Conservation (phyloP, 2,797 vertebrate genomes). For the Percopsis omiscomaycus region DNA sequence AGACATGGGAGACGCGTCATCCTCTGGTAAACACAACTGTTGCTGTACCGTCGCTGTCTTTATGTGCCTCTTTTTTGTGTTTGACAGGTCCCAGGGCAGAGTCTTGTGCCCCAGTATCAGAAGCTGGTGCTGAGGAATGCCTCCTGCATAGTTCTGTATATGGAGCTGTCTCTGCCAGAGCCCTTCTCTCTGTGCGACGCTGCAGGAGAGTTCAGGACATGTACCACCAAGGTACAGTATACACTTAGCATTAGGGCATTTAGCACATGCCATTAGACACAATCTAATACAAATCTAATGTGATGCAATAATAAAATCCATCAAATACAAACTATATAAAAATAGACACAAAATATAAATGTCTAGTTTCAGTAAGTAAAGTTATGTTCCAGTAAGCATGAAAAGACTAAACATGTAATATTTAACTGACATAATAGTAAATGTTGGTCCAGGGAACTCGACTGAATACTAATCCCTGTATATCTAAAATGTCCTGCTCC, state of each 20-base stretch:
- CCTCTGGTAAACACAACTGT: not conserved
- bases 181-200: constrained; percentile 80
- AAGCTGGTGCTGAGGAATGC: constrained; percentile 81
- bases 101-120: constrained; percentile 71
- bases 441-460: not conserved
- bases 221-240: constrained; percentile 67
- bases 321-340: too few relatives aligned
- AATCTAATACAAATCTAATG: too few relatives aligned
- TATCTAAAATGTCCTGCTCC: not conserved
- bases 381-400: too few relatives aligned
- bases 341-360: too few relatives aligned
- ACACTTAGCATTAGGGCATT: too few relatives aligned
- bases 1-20: too few relatives aligned
- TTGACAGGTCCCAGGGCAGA: constrained; percentile 68
- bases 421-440: not conserved
- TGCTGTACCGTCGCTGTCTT: not conserved
- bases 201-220: constrained; percentile 15
- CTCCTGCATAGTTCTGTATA: constrained; percentile 75
- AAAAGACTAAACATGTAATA: not conserved
- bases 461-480: not conserved
- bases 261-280: too few relatives aligned
- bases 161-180: constrained; percentile 69
- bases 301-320: too few relatives aligned
- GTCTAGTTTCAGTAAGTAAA: too few relatives aligned
- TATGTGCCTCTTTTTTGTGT: not conserved